phyloP scores from a whole-genome alignment of 2,888 invertebrate genomes.

The Limenitis camilla region DNA sequence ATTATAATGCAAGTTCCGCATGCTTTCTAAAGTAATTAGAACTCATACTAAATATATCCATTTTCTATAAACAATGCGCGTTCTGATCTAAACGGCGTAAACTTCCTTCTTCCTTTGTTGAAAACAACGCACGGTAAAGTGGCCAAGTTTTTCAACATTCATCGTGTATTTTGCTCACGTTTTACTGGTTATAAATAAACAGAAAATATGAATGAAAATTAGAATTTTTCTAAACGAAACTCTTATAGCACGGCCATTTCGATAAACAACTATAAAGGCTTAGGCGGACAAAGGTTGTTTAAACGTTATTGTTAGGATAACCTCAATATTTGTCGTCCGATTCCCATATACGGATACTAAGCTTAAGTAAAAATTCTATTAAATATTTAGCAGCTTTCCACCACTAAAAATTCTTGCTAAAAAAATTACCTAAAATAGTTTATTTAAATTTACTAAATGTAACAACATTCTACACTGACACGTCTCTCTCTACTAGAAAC shows the following conservation, averaged over 20 bases:
- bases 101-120: constrained; percentile 9
- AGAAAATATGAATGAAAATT: constrained; percentile 23
- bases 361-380: no score
- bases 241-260: constrained; percentile 12
- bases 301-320: constrained; percentile 6
- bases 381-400: no score
- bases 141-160: constrained; percentile 14
- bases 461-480: no score
- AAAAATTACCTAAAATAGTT: no score
- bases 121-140: constrained; percentile 4
- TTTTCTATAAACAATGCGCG: background rate
- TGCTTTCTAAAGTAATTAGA: no score
- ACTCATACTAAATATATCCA: background rate
- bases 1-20: no score
- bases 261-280: constrained; percentile 18
- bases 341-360: no score
- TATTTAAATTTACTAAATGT: no score
- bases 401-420: no score
- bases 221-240: constrained; percentile 21
- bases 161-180: constrained; percentile 17
- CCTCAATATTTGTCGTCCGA: background rate
- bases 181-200: constrained; percentile 16
- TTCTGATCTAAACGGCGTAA: background rate
- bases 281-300: no score
- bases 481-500: no score